Evolutionary conservation across 2,797 vertebrate species (phyloP).

Genomic region (Onychomys leucogaster): DNA sequence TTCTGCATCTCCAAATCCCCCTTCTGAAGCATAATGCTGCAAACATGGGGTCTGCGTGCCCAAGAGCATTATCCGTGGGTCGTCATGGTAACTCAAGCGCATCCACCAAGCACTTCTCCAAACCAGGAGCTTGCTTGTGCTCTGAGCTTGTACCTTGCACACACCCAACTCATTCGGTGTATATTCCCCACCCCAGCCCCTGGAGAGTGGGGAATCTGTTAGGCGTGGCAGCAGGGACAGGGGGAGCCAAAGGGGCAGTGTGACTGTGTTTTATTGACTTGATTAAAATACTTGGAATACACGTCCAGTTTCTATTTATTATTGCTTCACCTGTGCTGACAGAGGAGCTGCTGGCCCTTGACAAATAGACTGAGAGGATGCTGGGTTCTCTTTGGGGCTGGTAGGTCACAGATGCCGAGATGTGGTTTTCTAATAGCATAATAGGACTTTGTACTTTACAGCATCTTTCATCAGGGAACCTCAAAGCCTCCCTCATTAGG

Average conservation of each 20-base stretch:
- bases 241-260: slow-evolving; percentile 62
- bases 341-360: slow-evolving; percentile 55
- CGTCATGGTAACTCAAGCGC: slow-evolving; percentile 83
- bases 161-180: slow-evolving; percentile 53
- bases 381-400: slow-evolving; percentile 55
- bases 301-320: slow-evolving; percentile 76
- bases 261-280: slow-evolving; percentile 72
- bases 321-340: slow-evolving; percentile 72
- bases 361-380: slow-evolving; percentile 69
- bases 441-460: slow-evolving; percentile 75
- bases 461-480: slow-evolving; percentile 77
- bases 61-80: slow-evolving; percentile 64
- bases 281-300: slow-evolving; percentile 79
- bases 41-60: slow-evolving; percentile 80
- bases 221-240: slow-evolving; percentile 39
- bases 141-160: slow-evolving; percentile 65
- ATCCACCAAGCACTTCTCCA: slow-evolving; percentile 73
- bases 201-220: slow-evolving; percentile 61
- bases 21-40: slow-evolving; percentile 79
- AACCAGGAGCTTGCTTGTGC: neutral
- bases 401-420: slow-evolving; percentile 67
- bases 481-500: slow-evolving; percentile 74
- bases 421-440: slow-evolving; percentile 70
- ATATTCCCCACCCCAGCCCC: slow-evolving; percentile 39
- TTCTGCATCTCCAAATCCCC: slow-evolving; percentile 82